A percentile compares a stretch with the other conserved stretches of the same genome.
Evolutionary conservation across 2,113 vertebrate species (phyloP).

Genomic region (Sapajus apella): DNA sequence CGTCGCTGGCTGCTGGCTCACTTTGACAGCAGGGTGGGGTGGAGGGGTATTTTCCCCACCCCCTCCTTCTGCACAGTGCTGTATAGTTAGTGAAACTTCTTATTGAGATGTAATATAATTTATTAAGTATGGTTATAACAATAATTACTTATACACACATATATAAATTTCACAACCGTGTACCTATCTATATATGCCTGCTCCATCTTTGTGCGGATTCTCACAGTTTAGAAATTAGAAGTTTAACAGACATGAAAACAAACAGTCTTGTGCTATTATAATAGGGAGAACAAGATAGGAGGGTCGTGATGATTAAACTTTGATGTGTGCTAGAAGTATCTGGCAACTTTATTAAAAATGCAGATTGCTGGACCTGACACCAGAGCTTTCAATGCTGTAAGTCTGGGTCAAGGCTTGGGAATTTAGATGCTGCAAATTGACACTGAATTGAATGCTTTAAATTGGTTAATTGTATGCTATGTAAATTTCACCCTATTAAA

Average conservation of each 20-base stretch:
- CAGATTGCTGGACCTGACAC: not conserved
- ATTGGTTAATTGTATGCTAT: not conserved
- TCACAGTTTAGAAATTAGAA: not conserved
- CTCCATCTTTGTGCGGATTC: not conserved
- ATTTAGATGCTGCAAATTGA: not conserved
- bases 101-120: not conserved
- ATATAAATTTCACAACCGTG: not conserved
- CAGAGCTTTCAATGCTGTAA: not conserved
- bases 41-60: not conserved
- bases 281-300: not conserved
- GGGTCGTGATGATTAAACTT: not conserved
- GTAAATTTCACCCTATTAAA: not conserved
- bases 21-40: not conserved
- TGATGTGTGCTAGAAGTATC: not conserved
- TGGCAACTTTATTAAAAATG: not conserved
- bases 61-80: not conserved
- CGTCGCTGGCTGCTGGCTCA: not conserved
- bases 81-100: not conserved
- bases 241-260: not conserved
- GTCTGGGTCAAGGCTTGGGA: not conserved
- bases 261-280: accelerated
- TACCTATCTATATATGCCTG: not conserved
- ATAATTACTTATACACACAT: not conserved
- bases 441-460: not conserved
- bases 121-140: not conserved